phyloP scores from a whole-genome alignment of 2,797 vertebrate genomes.

The Delichon dasypus region DNA sequence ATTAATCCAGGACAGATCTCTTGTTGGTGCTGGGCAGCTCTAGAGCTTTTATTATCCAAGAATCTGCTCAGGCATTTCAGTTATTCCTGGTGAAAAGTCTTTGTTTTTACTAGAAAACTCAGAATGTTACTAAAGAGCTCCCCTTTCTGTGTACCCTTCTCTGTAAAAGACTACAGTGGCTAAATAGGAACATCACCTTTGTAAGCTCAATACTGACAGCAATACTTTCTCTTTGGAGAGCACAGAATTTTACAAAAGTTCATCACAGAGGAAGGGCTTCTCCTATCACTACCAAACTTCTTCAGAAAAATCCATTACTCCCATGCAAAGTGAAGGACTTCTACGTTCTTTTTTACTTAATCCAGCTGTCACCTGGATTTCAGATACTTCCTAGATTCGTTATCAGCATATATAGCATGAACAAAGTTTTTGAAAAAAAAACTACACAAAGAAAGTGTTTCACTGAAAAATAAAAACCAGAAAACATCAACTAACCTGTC shows the following conservation, averaged over 20 bases:
- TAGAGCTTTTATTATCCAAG: neutral
- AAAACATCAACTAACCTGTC: neutral
- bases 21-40: neutral
- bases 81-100: neutral
- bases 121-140: neutral
- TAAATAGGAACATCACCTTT: neutral
- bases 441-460: neutral
- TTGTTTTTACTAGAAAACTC: neutral
- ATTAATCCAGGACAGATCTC: neutral
- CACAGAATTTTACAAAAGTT: neutral
- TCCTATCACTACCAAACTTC: neutral
- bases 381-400: neutral
- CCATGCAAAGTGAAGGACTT: neutral
- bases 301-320: neutral
- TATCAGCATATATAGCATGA: neutral
- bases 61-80: neutral
- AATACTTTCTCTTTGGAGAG: neutral
- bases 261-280: neutral
- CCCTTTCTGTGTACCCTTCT: neutral
- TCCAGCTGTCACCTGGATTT: neutral
- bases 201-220: neutral
- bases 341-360: neutral
- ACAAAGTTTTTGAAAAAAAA: neutral
- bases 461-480: neutral
- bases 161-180: neutral